phyloP scores from a whole-genome alignment of 2,113 vertebrate species.

The Paradisaea rubra region DNA sequence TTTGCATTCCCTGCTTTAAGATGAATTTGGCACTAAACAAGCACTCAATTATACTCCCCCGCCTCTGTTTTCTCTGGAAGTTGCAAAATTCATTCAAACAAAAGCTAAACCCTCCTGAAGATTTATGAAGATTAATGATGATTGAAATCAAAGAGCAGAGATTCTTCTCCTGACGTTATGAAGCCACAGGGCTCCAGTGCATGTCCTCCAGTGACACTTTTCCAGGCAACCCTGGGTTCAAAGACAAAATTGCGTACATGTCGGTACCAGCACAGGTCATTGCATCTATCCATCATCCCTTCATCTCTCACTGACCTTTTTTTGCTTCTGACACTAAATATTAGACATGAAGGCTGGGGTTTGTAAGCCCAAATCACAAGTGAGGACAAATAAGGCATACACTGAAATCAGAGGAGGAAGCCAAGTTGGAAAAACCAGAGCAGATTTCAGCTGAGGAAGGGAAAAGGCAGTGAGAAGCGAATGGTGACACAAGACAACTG shows the following conservation, averaged over 20 bases:
- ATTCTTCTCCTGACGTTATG: not conserved
- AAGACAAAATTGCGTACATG: not conserved
- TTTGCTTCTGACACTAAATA: not conserved
- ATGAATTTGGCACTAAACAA: slow-evolving; percentile 48
- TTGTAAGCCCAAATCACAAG: not conserved
- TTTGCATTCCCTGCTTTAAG: slow-evolving; percentile 34
- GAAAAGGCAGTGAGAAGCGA: not conserved
- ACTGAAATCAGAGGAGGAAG: not conserved
- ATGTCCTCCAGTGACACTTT: not conserved
- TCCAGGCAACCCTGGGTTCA: not conserved
- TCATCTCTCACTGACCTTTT: not conserved
- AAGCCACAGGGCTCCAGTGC: not conserved
- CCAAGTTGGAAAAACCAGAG: not conserved
- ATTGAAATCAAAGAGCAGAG: slow-evolving; percentile 6
- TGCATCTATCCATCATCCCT: not conserved
- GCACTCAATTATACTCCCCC: slow-evolving; percentile 42
- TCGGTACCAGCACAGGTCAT: not conserved
- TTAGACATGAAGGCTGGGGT: not conserved
- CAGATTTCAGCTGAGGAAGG: not conserved
- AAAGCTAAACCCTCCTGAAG: slow-evolving; percentile 22
- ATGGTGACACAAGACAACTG: not conserved
- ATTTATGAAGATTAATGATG: slow-evolving; percentile 42
- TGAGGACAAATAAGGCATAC: not conserved
- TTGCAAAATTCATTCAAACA: slow-evolving; percentile 58
- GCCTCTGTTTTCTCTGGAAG: slow-evolving; percentile 53